phyloP scores from a whole-genome alignment of 2,888 invertebrate genomes.

The Drosophila anomalata region DNA sequence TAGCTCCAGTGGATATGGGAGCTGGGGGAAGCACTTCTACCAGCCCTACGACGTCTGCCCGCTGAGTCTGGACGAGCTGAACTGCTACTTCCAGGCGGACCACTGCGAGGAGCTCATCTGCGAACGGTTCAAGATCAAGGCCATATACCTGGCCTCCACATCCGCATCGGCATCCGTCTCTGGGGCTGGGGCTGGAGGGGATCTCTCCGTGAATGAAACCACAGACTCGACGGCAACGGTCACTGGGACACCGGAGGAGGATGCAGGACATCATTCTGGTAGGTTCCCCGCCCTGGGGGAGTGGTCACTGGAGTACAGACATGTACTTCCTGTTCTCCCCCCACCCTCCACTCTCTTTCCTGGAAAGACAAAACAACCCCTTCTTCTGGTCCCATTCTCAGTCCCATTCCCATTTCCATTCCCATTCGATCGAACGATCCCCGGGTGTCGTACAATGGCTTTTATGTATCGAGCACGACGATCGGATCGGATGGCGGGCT shows the following conservation, averaged over 20 bases:
- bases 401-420: no score
- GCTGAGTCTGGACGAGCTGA: slow-evolving; percentile 81
- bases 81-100: slow-evolving; percentile 82
- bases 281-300: slow-evolving; percentile 69
- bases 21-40: slow-evolving; percentile 81
- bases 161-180: background rate
- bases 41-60: slow-evolving; percentile 82
- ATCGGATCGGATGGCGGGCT: slow-evolving; percentile 2
- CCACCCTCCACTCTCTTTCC: background rate
- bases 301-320: background rate
- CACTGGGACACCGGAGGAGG: slow-evolving; percentile 85
- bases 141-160: slow-evolving; percentile 43
- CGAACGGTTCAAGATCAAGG: slow-evolving; percentile 82
- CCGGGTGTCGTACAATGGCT: background rate
- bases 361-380: no score
- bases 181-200: slow-evolving; percentile 33
- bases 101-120: slow-evolving; percentile 82
- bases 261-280: slow-evolving; percentile 90
- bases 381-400: no score
- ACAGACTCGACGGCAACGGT: slow-evolving; percentile 68
- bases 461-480: slow-evolving; percentile 25
- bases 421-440: slow-evolving; percentile 25
- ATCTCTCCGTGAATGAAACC: slow-evolving; percentile 45
- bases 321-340: slow-evolving; percentile 21
- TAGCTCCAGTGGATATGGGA: slow-evolving; percentile 60